phyloP scores from a whole-genome alignment of 1,140 invertebrate genomes.

The Drosophila malerkotliana region DNA sequence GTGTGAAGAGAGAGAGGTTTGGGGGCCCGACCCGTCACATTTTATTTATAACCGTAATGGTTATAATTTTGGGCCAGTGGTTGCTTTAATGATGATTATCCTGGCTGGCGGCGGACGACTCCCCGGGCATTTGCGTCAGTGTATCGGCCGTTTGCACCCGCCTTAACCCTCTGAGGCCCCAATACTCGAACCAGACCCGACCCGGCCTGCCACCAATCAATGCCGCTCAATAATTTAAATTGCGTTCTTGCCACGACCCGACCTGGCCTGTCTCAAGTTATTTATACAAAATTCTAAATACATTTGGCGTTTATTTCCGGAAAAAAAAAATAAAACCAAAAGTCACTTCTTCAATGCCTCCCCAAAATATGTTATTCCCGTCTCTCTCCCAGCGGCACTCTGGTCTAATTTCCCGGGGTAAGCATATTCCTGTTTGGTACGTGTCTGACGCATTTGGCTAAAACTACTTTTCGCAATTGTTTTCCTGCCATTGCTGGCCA shows the following conservation, averaged over 20 bases:
- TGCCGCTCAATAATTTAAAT: constrained; percentile 77
- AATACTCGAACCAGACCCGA: background rate
- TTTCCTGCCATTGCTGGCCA: constrained; percentile 70
- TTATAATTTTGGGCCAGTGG: constrained; percentile 75
- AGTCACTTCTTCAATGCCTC: background rate
- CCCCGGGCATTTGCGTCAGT: constrained; percentile 65
- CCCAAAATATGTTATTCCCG: background rate
- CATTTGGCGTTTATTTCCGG: constrained; percentile 48
- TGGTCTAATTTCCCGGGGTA: constrained; percentile 72
- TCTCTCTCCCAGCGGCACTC: constrained; percentile 32
- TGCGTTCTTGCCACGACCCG: constrained; percentile 21
- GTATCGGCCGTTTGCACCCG: constrained; percentile 6
- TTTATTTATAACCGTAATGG: constrained; percentile 81
- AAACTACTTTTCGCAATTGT: constrained; percentile 82
- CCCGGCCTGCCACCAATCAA: constrained; percentile 53
- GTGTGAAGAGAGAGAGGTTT: background rate
- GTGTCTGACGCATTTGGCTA: constrained; percentile 56
- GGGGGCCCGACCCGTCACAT: constrained; percentile 35
- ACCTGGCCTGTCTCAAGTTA: constrained; percentile 42
- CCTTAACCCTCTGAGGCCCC: background rate
- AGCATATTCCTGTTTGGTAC: constrained; percentile 61
- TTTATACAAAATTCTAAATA: constrained; percentile 50
- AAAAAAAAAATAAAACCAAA: background rate
- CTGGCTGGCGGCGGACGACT: constrained; percentile 32
- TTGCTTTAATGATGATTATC: constrained; percentile 80